Evolutionary conservation across 2,113 vertebrate genomes (phyloP), one percentile per base, ranked within the genome.

Genomic region (Apistogramma diplotaenia): DNA sequence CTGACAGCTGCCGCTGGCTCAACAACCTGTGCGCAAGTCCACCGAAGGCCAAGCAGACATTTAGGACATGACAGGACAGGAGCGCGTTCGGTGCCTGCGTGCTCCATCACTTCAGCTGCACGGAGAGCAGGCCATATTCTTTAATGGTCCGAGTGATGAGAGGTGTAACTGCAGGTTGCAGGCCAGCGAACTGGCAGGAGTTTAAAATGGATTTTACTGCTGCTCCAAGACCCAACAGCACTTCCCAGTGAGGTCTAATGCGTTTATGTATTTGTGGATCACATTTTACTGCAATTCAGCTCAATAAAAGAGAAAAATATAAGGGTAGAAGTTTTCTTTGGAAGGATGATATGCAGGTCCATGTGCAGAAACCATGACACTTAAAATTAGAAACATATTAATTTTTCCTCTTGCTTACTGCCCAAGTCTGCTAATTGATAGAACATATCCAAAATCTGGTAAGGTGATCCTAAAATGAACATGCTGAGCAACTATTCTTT

Each of bases 311-410:
- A 79, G 82, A 90, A 88, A 93, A 94, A 94, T 92, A 87, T 93
- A 90, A 87, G 90, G 90, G 88, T 88, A 83, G 77, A 82, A 73
- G 94, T 94, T 95, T 94, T 94, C 91, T 95, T 95, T 95, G 94
- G 95, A 94, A 77, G 56, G 65, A 88, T 46, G 78, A 81, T 84
- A 89, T 82, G 77, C 76, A 71, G 35, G 79, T 79, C 91, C 91
- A 94, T 82, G 81, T 91, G 91, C 74, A 86, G 81, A 91, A 95
- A 86, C 87, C 84, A 91, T 87, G 83, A 89, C 89, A 78, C 87
- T 92, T 85, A 87, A 82, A 93, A 93, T 94, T 94, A 93, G 91
- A 93, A 93, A 91, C 89, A 81, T 78, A 87, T 92, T 89, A 80
- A 91, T 93, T 92, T 93, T 91, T 89, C 89, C 90, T 81, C 56